phyloP scores from a whole-genome alignment of 2,888 invertebrate species.

The Trissolcus japonicus region DNA sequence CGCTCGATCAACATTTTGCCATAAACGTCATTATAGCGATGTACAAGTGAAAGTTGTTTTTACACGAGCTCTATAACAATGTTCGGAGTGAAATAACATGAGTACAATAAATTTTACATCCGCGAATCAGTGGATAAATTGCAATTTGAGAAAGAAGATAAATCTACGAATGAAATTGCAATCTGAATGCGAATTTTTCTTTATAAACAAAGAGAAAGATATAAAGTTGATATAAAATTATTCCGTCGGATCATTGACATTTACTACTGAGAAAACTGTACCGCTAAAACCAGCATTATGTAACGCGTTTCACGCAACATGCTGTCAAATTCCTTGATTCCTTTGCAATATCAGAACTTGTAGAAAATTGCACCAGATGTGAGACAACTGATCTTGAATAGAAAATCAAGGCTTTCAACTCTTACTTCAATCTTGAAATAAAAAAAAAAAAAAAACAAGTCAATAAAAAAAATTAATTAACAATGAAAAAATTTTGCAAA shows the following conservation, averaged over 20 bases:
- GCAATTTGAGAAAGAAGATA: too few species aligned
- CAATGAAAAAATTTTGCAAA: too few species aligned
- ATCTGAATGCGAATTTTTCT: too few species aligned
- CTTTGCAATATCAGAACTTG: background rate
- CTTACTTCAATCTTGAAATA: background rate
- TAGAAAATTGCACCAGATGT: background rate
- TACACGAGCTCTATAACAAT: conserved; percentile 18
- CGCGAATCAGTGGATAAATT: too few species aligned
- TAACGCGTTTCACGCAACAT: conserved; percentile 1
- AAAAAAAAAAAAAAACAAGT: too few species aligned
- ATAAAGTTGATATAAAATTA: background rate
- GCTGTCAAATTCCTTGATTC: background rate
- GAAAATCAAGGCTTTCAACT: background rate
- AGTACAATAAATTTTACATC: too few species aligned
- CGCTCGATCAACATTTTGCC: too few species aligned
- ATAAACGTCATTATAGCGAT: background rate
- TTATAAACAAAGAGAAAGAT: too few species aligned
- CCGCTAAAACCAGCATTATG: background rate
- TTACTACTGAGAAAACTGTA: conserved; percentile 5
- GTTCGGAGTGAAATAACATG: too few species aligned
- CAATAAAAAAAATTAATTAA: too few species aligned
- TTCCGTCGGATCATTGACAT: conserved; percentile 9
- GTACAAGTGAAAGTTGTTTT: conserved; percentile 35
- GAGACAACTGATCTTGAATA: background rate
- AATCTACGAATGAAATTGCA: too few species aligned